These are phyloP conservation scores for Paramuricea clavata DNA, from an alignment of 92 coral and sea anemone species.

Conservation along the genomic window DNA sequence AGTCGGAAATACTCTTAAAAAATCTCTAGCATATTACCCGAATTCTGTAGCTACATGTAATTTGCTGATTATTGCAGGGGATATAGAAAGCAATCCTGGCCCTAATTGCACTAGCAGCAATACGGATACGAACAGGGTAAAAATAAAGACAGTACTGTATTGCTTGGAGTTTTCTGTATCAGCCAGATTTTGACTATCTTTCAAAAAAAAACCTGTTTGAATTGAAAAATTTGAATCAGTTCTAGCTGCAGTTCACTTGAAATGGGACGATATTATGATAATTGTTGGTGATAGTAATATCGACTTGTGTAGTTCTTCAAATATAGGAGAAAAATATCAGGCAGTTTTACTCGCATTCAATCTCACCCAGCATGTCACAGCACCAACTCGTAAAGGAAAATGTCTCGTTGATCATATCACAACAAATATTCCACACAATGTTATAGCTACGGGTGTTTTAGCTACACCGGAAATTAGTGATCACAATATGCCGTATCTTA, in stretches of 20 bases:
- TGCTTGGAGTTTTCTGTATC: slow-evolving; percentile 26
- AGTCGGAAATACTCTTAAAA: no score
- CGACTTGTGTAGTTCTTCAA: no score
- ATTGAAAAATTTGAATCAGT: slow-evolving; percentile 10
- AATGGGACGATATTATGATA: slow-evolving; percentile 3
- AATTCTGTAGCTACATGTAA: background rate
- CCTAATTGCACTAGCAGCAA: background rate
- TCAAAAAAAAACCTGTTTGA: background rate
- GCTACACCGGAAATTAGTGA: background rate
- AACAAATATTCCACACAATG: no score
- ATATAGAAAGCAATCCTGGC: background rate
- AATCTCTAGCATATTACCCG: background rate
- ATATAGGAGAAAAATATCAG: no score
- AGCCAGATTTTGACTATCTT: background rate
- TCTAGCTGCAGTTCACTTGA: background rate
- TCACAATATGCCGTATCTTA: background rate
- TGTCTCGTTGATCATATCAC: no score
- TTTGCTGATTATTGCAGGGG: background rate
- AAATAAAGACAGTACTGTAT: slow-evolving; percentile 18
- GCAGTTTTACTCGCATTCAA: no score
- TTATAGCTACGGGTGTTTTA: background rate
- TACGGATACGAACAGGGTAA: background rate
- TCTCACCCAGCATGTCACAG: no score
- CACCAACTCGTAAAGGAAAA: no score
- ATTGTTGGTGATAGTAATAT: no score